A percentile compares a stretch with the other conserved stretches of the same genome.
Conservation (phyloP, 2,888 invertebrate species). For the Ophraella communa region DNA sequence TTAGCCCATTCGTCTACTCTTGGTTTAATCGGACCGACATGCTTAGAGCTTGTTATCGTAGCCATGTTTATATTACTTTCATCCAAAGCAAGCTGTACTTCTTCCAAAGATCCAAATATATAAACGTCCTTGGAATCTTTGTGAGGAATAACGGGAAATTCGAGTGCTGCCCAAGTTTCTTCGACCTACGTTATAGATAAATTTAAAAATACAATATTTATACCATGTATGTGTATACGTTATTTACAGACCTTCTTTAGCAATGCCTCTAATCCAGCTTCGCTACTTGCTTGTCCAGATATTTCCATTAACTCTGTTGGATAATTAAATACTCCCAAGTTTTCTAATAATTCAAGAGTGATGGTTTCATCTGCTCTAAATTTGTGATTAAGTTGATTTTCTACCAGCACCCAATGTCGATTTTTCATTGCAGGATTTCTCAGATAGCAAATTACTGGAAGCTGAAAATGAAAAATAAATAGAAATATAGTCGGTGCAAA, state of each 20-base stretch:
- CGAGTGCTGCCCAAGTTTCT: slow-evolving; percentile 80
- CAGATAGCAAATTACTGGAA: slow-evolving; percentile 80
- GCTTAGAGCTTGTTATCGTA: slow-evolving; percentile 85
- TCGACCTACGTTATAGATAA: slow-evolving; percentile 68
- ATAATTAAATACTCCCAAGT: slow-evolving; percentile 76
- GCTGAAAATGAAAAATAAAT: slow-evolving; percentile 54
- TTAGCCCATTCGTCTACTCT: slow-evolving; percentile 84
- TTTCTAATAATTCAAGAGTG: slow-evolving; percentile 73
- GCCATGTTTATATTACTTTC: slow-evolving; percentile 86
- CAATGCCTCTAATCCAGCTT: slow-evolving; percentile 80
- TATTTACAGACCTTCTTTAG: slow-evolving; percentile 74
- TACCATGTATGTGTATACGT: not conserved
- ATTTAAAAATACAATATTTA: not conserved
- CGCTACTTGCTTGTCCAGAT: slow-evolving; percentile 87
- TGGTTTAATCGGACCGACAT: slow-evolving; percentile 83
- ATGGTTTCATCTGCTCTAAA: slow-evolving; percentile 73
- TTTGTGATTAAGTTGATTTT: slow-evolving; percentile 74
- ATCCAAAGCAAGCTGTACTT: slow-evolving; percentile 80
- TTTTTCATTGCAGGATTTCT: slow-evolving; percentile 78
- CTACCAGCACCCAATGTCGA: slow-evolving; percentile 87
- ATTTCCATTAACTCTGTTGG: slow-evolving; percentile 81
- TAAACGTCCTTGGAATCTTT: slow-evolving; percentile 85
- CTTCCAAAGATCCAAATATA: slow-evolving; percentile 84
- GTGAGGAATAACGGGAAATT: slow-evolving; percentile 78
- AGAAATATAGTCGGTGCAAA: not conserved